Percentiles rank a stretch among this genome's conserved stretches.
These are phyloP conservation scores for Sturmia bella DNA, from an alignment of 2,888 invertebrate species.

Conservation along the genomic window DNA sequence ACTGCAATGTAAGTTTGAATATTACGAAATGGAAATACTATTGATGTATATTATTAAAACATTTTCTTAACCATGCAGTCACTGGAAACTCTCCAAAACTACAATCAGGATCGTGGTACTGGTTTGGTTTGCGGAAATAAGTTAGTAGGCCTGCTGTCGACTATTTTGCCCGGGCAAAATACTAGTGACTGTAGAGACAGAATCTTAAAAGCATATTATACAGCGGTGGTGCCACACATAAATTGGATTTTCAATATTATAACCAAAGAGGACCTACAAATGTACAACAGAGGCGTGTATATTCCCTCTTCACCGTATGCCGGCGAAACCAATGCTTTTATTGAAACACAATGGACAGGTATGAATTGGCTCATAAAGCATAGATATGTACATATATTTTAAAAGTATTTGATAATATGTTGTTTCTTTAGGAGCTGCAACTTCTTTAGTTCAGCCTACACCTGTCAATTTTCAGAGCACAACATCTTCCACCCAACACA, in stretches of 20 bases:
- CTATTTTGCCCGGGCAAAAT: conserved; percentile 60
- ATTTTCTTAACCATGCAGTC: conserved; percentile 50
- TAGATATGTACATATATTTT: too few species aligned
- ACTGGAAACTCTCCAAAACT: conserved; percentile 51
- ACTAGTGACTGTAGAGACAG: conserved; percentile 66
- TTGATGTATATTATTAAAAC: neutral
- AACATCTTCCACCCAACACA: neutral
- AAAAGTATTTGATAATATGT: too few species aligned
- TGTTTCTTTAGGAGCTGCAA: conserved; percentile 23
- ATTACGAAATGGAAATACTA: neutral
- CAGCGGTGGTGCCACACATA: conserved; percentile 70
- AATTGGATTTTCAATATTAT: conserved; percentile 72
- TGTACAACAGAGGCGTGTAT: conserved; percentile 49
- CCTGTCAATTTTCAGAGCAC: conserved; percentile 1
- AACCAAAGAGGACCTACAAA: conserved; percentile 62
- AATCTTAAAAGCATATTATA: conserved; percentile 69
- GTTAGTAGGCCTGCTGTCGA: conserved; percentile 71
- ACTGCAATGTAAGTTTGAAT: conserved; percentile 70
- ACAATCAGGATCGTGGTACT: conserved; percentile 72
- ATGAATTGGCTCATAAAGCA: conserved; percentile 1
- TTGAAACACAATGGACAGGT: conserved; percentile 33
- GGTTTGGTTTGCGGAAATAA: conserved; percentile 71
- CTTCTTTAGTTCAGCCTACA: neutral
- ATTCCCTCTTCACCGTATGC: conserved; percentile 66
- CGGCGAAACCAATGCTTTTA: conserved; percentile 57